Conservation (phyloP, 2,113 vertebrate species). For the Microcebus murinus region DNA sequence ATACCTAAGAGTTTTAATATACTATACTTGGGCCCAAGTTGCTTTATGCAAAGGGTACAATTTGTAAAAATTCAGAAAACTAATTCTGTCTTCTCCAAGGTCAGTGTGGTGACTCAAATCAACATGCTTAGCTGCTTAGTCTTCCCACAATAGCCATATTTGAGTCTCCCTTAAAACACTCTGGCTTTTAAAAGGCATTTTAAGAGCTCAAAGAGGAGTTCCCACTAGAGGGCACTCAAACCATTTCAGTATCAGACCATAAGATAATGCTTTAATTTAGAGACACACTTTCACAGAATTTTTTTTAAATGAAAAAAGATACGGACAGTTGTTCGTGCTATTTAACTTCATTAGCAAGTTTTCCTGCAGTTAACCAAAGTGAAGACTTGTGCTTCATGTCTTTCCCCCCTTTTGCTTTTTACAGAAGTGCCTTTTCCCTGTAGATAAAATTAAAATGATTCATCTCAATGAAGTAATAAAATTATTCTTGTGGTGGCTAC, state of each 20-base stretch:
- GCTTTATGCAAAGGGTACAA: neutral
- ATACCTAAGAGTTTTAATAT: conserved; percentile 36
- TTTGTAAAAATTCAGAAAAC: conserved; percentile 25
- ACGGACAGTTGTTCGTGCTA: neutral
- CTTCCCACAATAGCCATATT: neutral
- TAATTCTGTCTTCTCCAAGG: conserved; percentile 7
- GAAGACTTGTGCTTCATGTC: conserved; percentile 18
- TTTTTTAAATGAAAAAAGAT: neutral
- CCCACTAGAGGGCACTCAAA: conserved; percentile 73
- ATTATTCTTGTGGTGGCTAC: neutral
- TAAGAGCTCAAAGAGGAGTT: neutral
- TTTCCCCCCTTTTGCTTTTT: neutral
- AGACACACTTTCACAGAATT: neutral
- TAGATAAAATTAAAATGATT: conserved; percentile 40
- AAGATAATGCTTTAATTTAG: neutral
- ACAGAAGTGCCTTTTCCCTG: conserved; percentile 25
- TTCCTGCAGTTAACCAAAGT: conserved; percentile 6
- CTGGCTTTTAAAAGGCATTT: conserved; percentile 25
- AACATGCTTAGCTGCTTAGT: neutral
- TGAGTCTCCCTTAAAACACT: neutral
- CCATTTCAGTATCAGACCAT: conserved; percentile 2
- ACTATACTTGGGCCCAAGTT: neutral
- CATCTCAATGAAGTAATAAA: conserved; percentile 31
- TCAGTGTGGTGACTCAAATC: conserved; percentile 32
- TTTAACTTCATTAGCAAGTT: conserved; percentile 40